phyloP scores from a whole-genome alignment of 37 sponge, comb jelly and placozoan species.

The Ephydatia muelleri region DNA sequence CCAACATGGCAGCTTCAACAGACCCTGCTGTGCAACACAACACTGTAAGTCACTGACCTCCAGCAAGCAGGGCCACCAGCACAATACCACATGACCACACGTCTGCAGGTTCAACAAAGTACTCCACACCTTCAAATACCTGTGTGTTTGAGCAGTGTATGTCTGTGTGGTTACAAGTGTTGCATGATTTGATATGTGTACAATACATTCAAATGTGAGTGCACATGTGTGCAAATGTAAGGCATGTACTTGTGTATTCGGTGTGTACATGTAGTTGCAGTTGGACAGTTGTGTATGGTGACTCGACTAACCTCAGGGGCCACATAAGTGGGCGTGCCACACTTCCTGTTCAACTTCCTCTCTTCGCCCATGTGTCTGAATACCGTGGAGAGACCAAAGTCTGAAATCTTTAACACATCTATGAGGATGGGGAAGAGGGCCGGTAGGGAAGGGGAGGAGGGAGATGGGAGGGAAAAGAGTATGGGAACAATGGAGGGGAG shows the following conservation, averaged over 20 bases:
- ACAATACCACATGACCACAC: slow-evolving; percentile 98
- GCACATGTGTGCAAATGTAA: neutral
- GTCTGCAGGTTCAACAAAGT: slow-evolving; percentile 92
- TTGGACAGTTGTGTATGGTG: neutral
- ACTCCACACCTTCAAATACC: slow-evolving; percentile 79
- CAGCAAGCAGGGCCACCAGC: slow-evolving; percentile 88
- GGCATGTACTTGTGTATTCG: neutral
- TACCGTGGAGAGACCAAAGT: slow-evolving; percentile 98
- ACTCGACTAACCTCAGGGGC: slow-evolving; percentile 86
- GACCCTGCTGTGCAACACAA: too few species aligned
- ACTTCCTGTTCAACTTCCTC: slow-evolving; percentile 82
- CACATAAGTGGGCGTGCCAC: slow-evolving; percentile 97
- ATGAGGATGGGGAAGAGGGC: neutral
- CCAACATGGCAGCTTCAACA: too few species aligned
- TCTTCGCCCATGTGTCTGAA: slow-evolving; percentile 88
- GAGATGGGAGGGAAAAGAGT: neutral
- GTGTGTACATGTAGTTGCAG: neutral
- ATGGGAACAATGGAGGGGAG: neutral
- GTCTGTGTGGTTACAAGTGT: too few species aligned
- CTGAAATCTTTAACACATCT: slow-evolving; percentile 94
- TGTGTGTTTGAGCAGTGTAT: slow-evolving; percentile 21
- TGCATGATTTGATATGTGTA: neutral
- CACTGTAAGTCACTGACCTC: slow-evolving; percentile 37
- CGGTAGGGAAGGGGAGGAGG: neutral
- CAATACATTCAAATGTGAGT: neutral